Conservation (phyloP, 2,888 invertebrate species). For the Macrophya annulata region DNA sequence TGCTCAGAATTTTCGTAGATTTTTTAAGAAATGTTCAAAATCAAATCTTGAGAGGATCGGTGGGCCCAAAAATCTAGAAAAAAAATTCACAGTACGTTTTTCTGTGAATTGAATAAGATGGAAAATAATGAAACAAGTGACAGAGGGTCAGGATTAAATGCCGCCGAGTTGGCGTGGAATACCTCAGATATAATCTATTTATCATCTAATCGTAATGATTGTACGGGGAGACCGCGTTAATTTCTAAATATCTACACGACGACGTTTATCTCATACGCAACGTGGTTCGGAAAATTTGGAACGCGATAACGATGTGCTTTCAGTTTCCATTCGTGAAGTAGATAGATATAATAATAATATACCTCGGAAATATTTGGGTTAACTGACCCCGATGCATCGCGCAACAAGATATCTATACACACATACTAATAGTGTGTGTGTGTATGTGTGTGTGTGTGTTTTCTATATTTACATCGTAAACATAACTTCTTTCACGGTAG, state of each 20-base stretch:
- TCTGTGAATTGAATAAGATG: no score
- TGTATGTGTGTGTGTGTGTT: no score
- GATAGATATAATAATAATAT: not conserved
- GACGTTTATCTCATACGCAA: not conserved
- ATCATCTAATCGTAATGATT: not conserved
- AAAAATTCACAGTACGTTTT: no score
- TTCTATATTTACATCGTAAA: slow-evolving; percentile 8
- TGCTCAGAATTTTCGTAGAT: no score
- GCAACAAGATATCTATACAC: not conserved
- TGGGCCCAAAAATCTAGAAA: no score
- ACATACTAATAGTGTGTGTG: not conserved
- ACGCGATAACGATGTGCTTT: not conserved
- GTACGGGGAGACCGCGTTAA: not conserved
- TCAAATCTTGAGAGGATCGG: no score
- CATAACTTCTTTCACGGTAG: not conserved
- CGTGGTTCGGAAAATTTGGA: not conserved
- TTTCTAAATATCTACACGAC: not conserved
- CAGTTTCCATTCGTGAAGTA: not conserved
- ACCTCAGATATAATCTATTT: not conserved
- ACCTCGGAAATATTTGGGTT: not conserved
- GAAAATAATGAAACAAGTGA: no score
- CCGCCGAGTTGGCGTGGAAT: no score
- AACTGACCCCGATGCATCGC: slow-evolving; percentile 11
- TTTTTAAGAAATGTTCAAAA: no score
- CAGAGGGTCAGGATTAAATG: no score